These are phyloP conservation scores for Myotis yumanensis DNA, from an alignment of 2,113 vertebrate genomes.

Conservation along the genomic window DNA sequence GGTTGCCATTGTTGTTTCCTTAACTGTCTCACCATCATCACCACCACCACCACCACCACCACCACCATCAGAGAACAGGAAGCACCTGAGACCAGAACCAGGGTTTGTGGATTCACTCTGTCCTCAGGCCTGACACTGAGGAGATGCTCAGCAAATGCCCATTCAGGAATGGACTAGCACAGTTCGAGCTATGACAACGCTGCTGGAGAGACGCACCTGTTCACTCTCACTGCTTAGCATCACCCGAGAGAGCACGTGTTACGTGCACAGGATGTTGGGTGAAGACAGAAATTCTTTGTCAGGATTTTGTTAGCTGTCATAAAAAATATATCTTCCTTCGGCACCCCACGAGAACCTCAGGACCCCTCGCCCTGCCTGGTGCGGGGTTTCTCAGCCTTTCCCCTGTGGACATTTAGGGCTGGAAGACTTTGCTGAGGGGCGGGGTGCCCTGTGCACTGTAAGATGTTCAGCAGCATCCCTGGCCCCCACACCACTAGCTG, in stretches of 20 bases:
- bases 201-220: accelerated
- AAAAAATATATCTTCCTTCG: not conserved
- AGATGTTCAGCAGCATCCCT: not conserved
- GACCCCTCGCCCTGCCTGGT: not conserved
- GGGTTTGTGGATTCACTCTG: not conserved
- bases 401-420: not conserved
- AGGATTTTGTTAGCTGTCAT: not conserved
- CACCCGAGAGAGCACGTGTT: accelerated
- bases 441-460: not conserved
- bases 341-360: not conserved
- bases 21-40: not conserved
- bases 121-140: not conserved
- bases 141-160: not conserved
- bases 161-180: accelerated
- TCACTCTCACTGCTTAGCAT: not conserved
- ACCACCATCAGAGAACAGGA: not conserved
- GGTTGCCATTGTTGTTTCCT: not conserved
- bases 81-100: not conserved
- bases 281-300: not conserved
- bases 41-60: not conserved
- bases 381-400: not conserved
- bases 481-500: not conserved
- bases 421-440: too few relatives aligned
- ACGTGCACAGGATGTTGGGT: accelerated
- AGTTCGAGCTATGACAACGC: accelerated